Conservation (phyloP, 2,113 vertebrate genomes). For the Neoarius graeffei region DNA sequence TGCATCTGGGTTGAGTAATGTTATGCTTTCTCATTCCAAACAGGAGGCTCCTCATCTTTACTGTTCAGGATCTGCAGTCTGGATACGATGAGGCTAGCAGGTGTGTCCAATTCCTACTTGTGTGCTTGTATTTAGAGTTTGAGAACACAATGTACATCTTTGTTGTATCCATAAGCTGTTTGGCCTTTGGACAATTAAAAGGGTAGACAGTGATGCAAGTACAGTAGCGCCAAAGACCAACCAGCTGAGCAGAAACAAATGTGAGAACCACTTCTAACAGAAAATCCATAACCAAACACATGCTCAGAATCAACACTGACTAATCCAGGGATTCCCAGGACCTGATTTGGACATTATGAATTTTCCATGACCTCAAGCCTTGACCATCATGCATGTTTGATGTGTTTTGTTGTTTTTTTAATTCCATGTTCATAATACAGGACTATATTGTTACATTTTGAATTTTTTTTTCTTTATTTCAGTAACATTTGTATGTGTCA, state of each 20-base stretch:
- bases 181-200: neutral
- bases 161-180: neutral
- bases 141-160: neutral
- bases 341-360: neutral
- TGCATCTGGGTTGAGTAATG: neutral
- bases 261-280: neutral
- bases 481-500: neutral
- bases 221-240: neutral
- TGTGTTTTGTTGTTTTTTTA: too few relatives aligned
- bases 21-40: neutral
- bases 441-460: too few relatives aligned
- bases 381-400: neutral
- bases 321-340: neutral
- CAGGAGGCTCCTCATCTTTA: conserved; percentile 11
- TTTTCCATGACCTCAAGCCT: neutral
- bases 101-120: conserved; percentile 42
- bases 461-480: neutral
- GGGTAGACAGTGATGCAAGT: neutral
- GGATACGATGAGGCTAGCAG: conserved; percentile 70
- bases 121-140: neutral
- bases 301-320: neutral
- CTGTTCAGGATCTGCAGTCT: neutral
- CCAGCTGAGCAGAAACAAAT: neutral
- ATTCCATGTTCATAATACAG: neutral
- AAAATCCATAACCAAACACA: neutral